These are phyloP conservation scores for Chinchilla lanigera DNA, from an alignment of 2,113 vertebrate genomes.

Conservation along the genomic window DNA sequence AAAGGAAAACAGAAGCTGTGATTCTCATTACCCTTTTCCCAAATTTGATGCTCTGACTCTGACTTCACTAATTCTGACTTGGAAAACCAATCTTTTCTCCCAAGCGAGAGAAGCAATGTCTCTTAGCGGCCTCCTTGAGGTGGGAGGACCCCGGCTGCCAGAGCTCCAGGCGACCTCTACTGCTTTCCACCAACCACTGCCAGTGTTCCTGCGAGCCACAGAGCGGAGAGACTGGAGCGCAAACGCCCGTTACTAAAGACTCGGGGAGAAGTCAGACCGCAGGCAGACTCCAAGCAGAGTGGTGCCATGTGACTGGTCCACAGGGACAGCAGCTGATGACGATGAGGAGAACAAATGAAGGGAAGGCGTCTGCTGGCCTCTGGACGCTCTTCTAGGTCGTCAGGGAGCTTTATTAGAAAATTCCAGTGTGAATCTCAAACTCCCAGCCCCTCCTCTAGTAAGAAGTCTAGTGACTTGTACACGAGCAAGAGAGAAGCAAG, in stretches of 20 bases:
- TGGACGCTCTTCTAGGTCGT: neutral
- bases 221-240: accelerated
- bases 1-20: neutral
- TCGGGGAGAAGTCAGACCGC: neutral
- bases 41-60: slow-evolving; percentile 42
- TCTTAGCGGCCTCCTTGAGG: neutral
- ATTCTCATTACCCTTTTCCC: neutral
- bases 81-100: neutral
- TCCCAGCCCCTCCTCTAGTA: neutral
- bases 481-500: neutral
- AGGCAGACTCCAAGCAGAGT: neutral
- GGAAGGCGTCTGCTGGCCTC: neutral
- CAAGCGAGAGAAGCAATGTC: neutral
- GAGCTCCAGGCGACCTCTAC: neutral
- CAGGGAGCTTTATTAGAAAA: neutral
- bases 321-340: neutral
- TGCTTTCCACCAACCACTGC: neutral
- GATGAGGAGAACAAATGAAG: neutral
- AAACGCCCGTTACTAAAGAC: neutral
- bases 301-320: too few relatives aligned
- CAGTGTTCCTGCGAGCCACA: neutral
- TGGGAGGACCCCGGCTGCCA: neutral
- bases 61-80: neutral
- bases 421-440: neutral
- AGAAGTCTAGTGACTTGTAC: neutral